phyloP scores from a whole-genome alignment of 2,888 invertebrate species.

The Drosophila atroscutellata region DNA sequence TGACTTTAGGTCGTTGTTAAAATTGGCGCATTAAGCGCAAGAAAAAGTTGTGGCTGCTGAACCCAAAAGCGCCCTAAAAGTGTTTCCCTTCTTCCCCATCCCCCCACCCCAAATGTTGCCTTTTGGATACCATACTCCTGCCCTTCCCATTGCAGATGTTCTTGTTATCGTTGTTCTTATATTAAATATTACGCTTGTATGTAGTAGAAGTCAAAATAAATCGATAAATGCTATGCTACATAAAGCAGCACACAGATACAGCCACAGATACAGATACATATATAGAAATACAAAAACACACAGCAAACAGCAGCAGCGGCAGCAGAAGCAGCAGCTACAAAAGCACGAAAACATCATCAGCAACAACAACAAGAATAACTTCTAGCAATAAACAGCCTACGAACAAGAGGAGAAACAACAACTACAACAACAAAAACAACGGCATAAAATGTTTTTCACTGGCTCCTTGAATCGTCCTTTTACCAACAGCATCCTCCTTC shows the following conservation, averaged over 20 bases:
- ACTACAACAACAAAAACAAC: slow-evolving; percentile 24
- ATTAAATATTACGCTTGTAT: slow-evolving; percentile 70
- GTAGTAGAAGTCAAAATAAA: slow-evolving; percentile 78
- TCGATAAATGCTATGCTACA: slow-evolving; percentile 72
- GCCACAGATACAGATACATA: slow-evolving; percentile 43
- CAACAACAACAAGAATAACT: slow-evolving; percentile 27
- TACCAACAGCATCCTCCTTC: slow-evolving; percentile 27
- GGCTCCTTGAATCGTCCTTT: slow-evolving; percentile 79
- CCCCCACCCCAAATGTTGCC: neutral
- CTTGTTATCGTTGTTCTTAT: slow-evolving; percentile 66
- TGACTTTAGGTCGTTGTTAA: slow-evolving; percentile 76
- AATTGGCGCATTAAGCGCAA: slow-evolving; percentile 75
- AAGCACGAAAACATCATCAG: slow-evolving; percentile 32
- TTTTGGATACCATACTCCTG: neutral
- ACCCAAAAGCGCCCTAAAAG: slow-evolving; percentile 70
- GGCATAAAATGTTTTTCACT: slow-evolving; percentile 67
- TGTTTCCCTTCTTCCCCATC: neutral
- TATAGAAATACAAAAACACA: slow-evolving; percentile 27
- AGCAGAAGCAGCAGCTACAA: slow-evolving; percentile 41
- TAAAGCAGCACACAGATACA: slow-evolving; percentile 47
- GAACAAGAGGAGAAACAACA: slow-evolving; percentile 43
- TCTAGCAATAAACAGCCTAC: slow-evolving; percentile 75
- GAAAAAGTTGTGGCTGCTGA: slow-evolving; percentile 49
- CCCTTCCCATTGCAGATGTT: slow-evolving; percentile 18
- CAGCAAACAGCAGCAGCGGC: slow-evolving; percentile 45